Evolutionary conservation across 2,797 vertebrate genomes (phyloP), one percentile per base, ranked within the genome.

Genomic region (Sebastolobus altivelis): DNA sequence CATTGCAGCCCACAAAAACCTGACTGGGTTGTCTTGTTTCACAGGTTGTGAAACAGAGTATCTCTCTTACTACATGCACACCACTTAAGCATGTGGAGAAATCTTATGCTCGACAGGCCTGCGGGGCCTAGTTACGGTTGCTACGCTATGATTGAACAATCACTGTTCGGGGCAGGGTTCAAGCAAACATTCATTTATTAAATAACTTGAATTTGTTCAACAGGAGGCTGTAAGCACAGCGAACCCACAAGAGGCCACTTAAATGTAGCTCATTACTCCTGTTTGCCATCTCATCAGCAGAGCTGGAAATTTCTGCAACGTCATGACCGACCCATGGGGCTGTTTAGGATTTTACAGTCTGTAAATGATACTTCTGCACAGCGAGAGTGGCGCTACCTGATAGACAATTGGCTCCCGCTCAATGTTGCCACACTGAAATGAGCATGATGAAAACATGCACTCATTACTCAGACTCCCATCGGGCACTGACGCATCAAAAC

Each of bases 401-500:
- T 46, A 61, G 67, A 68, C 77, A 52, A 46, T 27, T 3, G 20
- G 5, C 55, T 65, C 63, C 40, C 1, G 29, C 56, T 31, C 40
- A 52, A 37, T 31, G 22, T 52, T 31, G 13, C 10, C 20, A 29
- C 65, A 38, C 35, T 2, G 43, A 22, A 55, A 81, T 8, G 62
- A 61, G 66, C 65, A 52, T n/a, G 33, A 80, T 49, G 52, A 71
- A 75, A 72, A 22, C 68, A 54, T 52, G 38, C 80, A 73, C 79
- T 82, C 38, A 84, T 91, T 83, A 82, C 75, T 66, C 81, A 18
- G 33, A 12, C 43, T 59, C 60, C 62, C 79, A 60, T 14, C 16
- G 29, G 85, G 68, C 80, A 29, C 40, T 2, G 70, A 68, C 37
- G 27, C 33, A 72, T 55, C 60, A 67, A 65, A 84, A 88, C 60